These are phyloP conservation scores for Arenaria interpres DNA, from an alignment of 2,113 vertebrate species.

Conservation along the genomic window DNA sequence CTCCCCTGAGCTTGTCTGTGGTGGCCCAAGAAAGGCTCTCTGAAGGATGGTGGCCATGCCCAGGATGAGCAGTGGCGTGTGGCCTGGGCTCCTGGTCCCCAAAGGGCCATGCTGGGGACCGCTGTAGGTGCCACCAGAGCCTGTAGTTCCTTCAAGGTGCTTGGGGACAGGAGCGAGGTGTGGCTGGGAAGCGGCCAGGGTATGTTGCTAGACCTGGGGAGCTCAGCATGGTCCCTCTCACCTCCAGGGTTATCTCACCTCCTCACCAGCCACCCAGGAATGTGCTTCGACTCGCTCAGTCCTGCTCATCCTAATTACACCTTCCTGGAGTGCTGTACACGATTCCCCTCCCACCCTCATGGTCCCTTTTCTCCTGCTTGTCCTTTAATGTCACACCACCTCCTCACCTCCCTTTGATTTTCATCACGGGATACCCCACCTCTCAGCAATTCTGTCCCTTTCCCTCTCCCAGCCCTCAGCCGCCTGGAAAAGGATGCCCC, in stretches of 20 bases:
- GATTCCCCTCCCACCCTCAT: neutral
- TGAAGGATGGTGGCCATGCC: neutral
- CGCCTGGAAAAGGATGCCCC: neutral
- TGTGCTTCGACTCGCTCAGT: neutral
- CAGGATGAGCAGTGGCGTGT: neutral
- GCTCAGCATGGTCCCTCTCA: neutral
- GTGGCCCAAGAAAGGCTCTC: neutral
- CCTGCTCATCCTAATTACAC: neutral
- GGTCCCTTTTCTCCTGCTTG: neutral
- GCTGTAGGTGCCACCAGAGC: neutral
- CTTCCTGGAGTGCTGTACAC: neutral
- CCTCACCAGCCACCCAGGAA: neutral
- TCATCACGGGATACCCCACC: neutral
- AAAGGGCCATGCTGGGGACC: neutral
- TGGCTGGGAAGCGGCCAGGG: neutral
- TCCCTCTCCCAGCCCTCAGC: neutral
- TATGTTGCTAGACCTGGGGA: neutral
- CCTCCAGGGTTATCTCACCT: neutral
- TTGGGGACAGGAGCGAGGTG: accelerated
- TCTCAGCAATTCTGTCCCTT: neutral
- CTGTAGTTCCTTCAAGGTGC: neutral
- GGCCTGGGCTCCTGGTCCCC: neutral
- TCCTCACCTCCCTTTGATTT: neutral
- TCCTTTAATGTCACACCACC: neutral
- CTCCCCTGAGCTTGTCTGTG: neutral